A percentile compares a stretch with the other conserved stretches of the same genome.
Conservation (phyloP, 1,140 invertebrate genomes). For the Drosophila suzukii region DNA sequence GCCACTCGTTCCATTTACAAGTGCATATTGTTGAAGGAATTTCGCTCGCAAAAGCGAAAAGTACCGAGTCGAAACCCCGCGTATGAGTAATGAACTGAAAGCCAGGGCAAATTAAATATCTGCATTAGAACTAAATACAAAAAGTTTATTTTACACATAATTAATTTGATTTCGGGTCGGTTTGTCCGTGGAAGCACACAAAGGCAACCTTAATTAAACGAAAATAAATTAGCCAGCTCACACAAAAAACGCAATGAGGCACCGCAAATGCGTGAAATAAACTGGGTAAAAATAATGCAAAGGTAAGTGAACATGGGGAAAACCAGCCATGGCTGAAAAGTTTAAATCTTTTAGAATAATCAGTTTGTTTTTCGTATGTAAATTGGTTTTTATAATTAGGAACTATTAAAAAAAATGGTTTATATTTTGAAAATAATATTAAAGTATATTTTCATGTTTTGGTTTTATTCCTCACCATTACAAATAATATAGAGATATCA, state of each 20-base stretch:
- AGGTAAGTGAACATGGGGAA: slow-evolving; percentile 1
- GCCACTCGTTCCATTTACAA: slow-evolving; percentile 27
- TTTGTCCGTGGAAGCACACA: slow-evolving; percentile 5
- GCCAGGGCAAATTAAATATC: slow-evolving; percentile 37
- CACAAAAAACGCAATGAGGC: slow-evolving; percentile 11
- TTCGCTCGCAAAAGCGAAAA: slow-evolving; percentile 41
- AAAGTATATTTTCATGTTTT: no score
- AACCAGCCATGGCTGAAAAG: neutral
- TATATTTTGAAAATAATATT: no score
- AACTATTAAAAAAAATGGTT: neutral
- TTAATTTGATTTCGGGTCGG: slow-evolving; percentile 22
- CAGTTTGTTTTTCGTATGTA: neutral
- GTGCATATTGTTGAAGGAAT: slow-evolving; percentile 38
- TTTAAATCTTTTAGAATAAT: neutral
- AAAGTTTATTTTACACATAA: slow-evolving; percentile 40
- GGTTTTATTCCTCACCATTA: no score
- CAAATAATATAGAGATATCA: no score
- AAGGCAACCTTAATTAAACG: slow-evolving; percentile 43
- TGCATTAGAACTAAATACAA: slow-evolving; percentile 52
- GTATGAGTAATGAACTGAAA: slow-evolving; percentile 58
- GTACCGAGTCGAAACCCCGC: neutral
- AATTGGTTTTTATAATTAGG: neutral
- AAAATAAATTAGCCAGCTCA: slow-evolving; percentile 46
- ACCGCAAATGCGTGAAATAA: slow-evolving; percentile 11
- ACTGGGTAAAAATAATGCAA: neutral